Evolutionary conservation across 2,797 vertebrate species (phyloP), one percentile per base, ranked within the genome.

Genomic region (Garrulus glandarius): DNA sequence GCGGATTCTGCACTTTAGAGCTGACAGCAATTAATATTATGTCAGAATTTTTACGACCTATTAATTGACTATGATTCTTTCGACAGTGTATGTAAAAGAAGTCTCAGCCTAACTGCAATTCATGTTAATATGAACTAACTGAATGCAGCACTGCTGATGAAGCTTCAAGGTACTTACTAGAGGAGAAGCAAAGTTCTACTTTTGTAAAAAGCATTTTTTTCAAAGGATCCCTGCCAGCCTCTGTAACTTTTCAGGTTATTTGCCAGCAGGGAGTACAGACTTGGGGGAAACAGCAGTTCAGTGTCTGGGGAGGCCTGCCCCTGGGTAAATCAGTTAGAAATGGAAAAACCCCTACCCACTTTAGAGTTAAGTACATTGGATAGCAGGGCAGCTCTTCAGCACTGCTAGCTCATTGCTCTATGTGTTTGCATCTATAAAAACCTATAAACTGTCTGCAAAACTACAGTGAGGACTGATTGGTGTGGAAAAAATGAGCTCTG

Each of bases 401-500:
- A 61, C 1, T 57, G 10, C 32, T 36, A 36, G 6, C 27, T 37
- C 13, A 50, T 75, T 63, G 39, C 44, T 61, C 17, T 39, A 3
- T n/a, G 32, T 60, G 10, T 47, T 34, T 68, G 4, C n/a, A 60
- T 20, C 24, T n/a, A 30, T 11, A 36, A 39, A 74, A 77, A 49
- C 4, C 11, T 37, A 26, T 9, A 50, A 72, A 63, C 43, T 11
- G 8, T 21, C 41, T 83, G 56, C 44, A 78, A 30, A 59, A 22
- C 4, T 9, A 15, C 18, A 57, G 23, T 13, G 59, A 76, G 59
- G 23, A 6, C 2, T 16, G 36, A 27, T 1, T 14, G 2, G 1
- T 17, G 47, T 50, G 57, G 37, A n/a, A 50, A 70, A 52, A 32
- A 32, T 23, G 43, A 75, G 8, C 39, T 57, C 1, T 5, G 5